Base-by-base conservation (phyloP, 30 jellyfish, hydroid and myxozoan genomes). In the Sanderia malayensis region DNA sequence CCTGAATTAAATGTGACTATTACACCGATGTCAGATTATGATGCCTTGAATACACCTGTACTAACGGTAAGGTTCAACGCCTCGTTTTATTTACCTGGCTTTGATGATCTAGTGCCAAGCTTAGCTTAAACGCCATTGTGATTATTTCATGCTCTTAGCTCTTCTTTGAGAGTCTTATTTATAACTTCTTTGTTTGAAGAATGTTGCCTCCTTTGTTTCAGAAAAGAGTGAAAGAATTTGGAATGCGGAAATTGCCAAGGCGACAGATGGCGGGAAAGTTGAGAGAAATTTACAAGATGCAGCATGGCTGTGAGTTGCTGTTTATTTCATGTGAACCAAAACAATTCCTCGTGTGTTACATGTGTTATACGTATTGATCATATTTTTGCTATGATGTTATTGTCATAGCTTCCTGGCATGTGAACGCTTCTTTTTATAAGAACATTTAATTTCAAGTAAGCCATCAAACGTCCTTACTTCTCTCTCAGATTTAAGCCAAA, bases 1-100 rank as follows among this genome's bases (percentile, higher is more conserved):
- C 97, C 97, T 18, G 97, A 89, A 64, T 82, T 95, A 0, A 86
- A 86, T 19, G 76, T 15, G 13, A 33, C 76, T 0, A 70, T 89
- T 4, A 89, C 97, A 28, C 97, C 97, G 7, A 82, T 89, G 97
- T 83, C 97, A 0, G 95, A 89, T 44, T 89, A 67, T 41, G 80
- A 92, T 1, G 64, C 86, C 2, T 30, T 82, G 44, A 76, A 80
- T 19, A 89, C 97, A 23, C 97, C 97, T 10, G 87, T 32, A 3
- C 76, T 89, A 31, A 55, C 74, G 81, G 97, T 89, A 75, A 47
- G 94, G 69, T 31, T 28, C 0, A 21, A 27, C 0, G 28, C 24
- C 31, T 22, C 37, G 62, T 37, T 37, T 13, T n/a, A 41, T 41
- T 41, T 6, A 6, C 11, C 15, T 8, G 55, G 55, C 11, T 41